Percentiles rank a stretch among this genome's conserved stretches.
These are phyloP conservation scores for Echinops telfairi DNA, from an alignment of 2,113 vertebrate genomes.

Conservation along the genomic window DNA sequence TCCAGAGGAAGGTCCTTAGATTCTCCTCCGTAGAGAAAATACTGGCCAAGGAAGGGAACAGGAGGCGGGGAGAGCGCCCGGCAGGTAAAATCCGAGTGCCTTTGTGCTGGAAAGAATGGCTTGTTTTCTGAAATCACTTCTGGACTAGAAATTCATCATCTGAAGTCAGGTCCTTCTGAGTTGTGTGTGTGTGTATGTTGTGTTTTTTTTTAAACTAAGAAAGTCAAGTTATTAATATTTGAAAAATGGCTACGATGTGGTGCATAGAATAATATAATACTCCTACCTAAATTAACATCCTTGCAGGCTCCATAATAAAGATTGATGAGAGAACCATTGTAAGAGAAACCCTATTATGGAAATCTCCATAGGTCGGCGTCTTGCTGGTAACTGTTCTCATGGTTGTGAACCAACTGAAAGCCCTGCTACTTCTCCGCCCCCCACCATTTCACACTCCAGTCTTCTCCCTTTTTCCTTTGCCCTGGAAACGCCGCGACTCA, in stretches of 20 bases:
- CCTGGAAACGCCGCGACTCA: slow-evolving; percentile 47
- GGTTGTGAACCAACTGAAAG: slow-evolving; percentile 64
- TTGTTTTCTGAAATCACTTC: slow-evolving; percentile 76
- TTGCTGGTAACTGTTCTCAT: slow-evolving; percentile 56
- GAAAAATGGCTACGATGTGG: slow-evolving; percentile 73
- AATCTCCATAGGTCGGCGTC: slow-evolving; percentile 63
- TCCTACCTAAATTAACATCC: slow-evolving; percentile 72
- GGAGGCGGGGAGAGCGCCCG: neutral
- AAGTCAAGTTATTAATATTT: slow-evolving; percentile 80
- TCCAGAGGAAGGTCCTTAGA: slow-evolving; percentile 19
- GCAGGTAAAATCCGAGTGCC: slow-evolving; percentile 15
- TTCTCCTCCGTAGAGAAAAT: slow-evolving; percentile 39
- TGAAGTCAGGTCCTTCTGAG: slow-evolving; percentile 67
- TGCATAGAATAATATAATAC: slow-evolving; percentile 67
- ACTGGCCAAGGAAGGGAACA: neutral
- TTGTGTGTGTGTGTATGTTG: neutral
- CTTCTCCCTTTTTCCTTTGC: slow-evolving; percentile 56
- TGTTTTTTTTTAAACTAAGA: slow-evolving; percentile 47
- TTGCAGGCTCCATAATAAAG: slow-evolving; percentile 67
- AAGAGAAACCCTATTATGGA: slow-evolving; percentile 66
- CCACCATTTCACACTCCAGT: neutral
- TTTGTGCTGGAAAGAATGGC: slow-evolving; percentile 56
- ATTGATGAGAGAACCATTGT: slow-evolving; percentile 65
- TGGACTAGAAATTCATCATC: slow-evolving; percentile 72
- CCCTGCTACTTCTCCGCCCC: slow-evolving; percentile 8